phyloP scores from a whole-genome alignment of 1,140 invertebrate genomes.

The Tetramorium simillimum region DNA sequence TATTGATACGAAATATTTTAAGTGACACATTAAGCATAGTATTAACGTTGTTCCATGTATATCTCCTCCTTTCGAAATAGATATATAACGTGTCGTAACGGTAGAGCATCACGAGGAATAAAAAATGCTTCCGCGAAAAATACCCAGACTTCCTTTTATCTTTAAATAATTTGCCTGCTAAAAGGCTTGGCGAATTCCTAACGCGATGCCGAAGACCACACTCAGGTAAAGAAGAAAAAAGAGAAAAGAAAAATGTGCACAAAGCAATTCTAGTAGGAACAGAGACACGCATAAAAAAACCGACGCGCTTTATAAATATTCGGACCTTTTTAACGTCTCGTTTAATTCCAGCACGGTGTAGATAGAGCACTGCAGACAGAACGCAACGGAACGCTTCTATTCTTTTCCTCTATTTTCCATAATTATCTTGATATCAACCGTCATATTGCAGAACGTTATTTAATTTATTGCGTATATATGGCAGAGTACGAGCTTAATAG shows the following conservation, averaged over 20 bases:
- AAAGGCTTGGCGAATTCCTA: background rate
- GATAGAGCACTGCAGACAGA: background rate
- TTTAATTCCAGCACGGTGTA: conserved; percentile 17
- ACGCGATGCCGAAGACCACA: background rate
- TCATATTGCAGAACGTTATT: background rate
- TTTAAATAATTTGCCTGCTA: conserved; percentile 27
- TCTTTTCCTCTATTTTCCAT: background rate
- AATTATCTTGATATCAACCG: conserved; percentile 13
- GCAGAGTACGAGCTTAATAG: background rate
- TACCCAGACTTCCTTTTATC: background rate
- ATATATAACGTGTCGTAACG: conserved; percentile 4
- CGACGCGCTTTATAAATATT: conserved; percentile 46
- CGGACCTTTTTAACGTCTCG: conserved; percentile 21
- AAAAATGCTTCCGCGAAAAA: conserved; percentile 8
- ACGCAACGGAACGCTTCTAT: background rate
- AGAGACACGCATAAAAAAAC: conserved; percentile 24
- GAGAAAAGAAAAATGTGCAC: conserved; percentile 1
- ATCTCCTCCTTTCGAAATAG: background rate
- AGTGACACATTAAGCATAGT: background rate
- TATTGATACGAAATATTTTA: background rate
- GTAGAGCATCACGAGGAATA: background rate
- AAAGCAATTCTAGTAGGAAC: conserved; percentile 21
- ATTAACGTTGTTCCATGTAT: background rate
- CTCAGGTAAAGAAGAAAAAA: background rate
- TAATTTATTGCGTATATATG: background rate